These are phyloP conservation scores for Plagodis pulveraria DNA, from an alignment of 2,888 invertebrate genomes.

Conservation along the genomic window DNA sequence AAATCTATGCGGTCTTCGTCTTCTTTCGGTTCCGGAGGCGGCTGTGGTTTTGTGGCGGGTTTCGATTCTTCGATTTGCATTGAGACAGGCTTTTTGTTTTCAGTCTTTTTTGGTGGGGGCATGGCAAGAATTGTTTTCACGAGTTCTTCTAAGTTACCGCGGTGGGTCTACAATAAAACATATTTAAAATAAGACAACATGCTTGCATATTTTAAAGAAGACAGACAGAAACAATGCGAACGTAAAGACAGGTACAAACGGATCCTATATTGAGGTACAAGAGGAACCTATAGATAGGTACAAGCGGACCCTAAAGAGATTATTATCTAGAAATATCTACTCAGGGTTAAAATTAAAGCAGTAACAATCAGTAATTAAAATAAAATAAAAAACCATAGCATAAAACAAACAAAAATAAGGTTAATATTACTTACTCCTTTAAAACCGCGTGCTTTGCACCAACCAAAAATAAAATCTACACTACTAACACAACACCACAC, in stretches of 20 bases:
- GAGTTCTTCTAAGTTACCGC: slow-evolving; percentile 81
- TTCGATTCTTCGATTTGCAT: slow-evolving; percentile 60
- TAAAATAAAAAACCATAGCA: slow-evolving; percentile 28
- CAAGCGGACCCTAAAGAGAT: too few species aligned
- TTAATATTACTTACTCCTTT: slow-evolving; percentile 16
- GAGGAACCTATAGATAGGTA: neutral
- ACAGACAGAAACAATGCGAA: too few species aligned
- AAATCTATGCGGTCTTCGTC: slow-evolving; percentile 82
- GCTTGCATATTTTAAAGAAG: too few species aligned
- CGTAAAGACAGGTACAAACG: too few species aligned
- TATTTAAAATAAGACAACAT: too few species aligned
- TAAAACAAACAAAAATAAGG: slow-evolving; percentile 12
- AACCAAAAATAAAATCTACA: slow-evolving; percentile 20
- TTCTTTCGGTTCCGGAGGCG: slow-evolving; percentile 53
- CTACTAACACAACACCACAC: slow-evolving; percentile 33
- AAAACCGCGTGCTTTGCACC: slow-evolving; percentile 23
- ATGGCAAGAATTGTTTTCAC: slow-evolving; percentile 74
- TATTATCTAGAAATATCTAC: too few species aligned
- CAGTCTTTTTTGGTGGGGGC: slow-evolving; percentile 70
- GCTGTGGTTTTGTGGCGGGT: slow-evolving; percentile 48
- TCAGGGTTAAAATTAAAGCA: neutral
- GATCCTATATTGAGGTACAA: neutral
- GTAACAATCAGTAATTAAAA: slow-evolving; percentile 14
- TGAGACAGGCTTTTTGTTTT: slow-evolving; percentile 59
- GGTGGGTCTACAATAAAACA: slow-evolving; percentile 80